These are phyloP conservation scores for Hippopotamyrus pictus DNA, from an alignment of 2,797 vertebrate genomes.

Conservation along the genomic window DNA sequence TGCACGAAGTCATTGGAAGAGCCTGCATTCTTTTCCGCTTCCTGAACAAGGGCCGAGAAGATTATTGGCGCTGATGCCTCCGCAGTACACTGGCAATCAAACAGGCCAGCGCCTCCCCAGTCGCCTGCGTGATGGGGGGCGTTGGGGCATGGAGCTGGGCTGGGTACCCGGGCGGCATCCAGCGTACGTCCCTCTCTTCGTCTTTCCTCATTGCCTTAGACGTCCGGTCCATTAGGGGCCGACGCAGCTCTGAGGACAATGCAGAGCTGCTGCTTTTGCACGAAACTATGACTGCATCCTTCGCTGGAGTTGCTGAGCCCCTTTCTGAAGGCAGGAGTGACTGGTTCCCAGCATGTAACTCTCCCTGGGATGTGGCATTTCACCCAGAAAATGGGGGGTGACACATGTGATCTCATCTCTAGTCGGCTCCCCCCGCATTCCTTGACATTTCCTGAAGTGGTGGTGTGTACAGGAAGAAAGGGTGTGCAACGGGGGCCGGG, in stretches of 20 bases:
- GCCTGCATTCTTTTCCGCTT: slow-evolving; percentile 30
- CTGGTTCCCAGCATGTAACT: not conserved
- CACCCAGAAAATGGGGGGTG: not conserved
- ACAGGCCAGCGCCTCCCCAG: slow-evolving; percentile 35
- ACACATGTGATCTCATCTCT: not conserved
- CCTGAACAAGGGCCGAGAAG: slow-evolving; percentile 35
- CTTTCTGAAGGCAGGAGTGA: not conserved
- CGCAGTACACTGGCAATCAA: slow-evolving; percentile 29
- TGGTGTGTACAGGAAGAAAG: not conserved
- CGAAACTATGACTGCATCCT: not conserved
- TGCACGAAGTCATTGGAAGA: slow-evolving; percentile 33
- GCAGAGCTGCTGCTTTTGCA: not conserved
- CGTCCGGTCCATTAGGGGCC: slow-evolving; percentile 24
- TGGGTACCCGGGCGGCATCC: not conserved
- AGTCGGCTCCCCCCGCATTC: not conserved
- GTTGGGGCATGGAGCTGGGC: not conserved
- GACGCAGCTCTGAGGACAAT: not conserved
- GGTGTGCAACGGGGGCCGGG: not conserved
- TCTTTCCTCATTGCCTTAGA: slow-evolving; percentile 12
- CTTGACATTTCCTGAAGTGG: not conserved
- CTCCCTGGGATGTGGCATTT: not conserved
- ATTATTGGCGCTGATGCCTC: slow-evolving; percentile 20
- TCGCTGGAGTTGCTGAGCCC: not conserved
- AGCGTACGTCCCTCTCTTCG: not conserved
- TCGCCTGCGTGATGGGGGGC: not conserved